These are phyloP conservation scores for Hirtodrosophila cameraria DNA, from an alignment of 2,888 invertebrate species.

Conservation along the genomic window DNA sequence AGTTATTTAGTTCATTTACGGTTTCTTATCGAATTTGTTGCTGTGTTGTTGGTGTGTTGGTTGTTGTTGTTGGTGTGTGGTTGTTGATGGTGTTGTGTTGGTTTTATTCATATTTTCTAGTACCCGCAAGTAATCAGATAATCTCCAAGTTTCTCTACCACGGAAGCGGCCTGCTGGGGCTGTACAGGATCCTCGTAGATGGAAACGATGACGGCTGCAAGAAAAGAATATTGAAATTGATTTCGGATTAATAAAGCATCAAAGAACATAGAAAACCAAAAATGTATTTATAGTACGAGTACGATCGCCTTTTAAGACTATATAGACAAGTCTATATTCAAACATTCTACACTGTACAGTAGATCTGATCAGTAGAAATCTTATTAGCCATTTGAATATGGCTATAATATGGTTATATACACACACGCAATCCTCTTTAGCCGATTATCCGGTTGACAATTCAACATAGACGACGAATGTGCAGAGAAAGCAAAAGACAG, in stretches of 20 bases:
- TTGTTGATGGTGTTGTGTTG: constrained; percentile 50
- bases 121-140: constrained; percentile 98
- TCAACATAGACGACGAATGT: constrained; percentile 29
- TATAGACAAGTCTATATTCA: not conserved
- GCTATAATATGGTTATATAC: constrained; percentile 16
- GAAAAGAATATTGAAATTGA: not conserved
- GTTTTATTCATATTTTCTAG: constrained; percentile 86
- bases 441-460: constrained; percentile 68
- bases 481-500: constrained; percentile 60
- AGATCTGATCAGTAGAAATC: constrained; percentile 38
- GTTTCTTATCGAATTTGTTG: constrained; percentile 64
- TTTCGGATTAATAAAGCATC: not conserved
- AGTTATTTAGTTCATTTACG: constrained; percentile 69
- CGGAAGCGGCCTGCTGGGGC: constrained; percentile 97
- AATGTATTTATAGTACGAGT: too few relatives aligned
- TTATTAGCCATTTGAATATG: constrained; percentile 31
- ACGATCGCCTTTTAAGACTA: too few relatives aligned
- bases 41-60: constrained; percentile 51
- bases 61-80: constrained; percentile 59
- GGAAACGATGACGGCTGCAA: constrained; percentile 95
- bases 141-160: constrained; percentile 98
- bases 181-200: constrained; percentile 98
- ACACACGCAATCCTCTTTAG: constrained; percentile 11
- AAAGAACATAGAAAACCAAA: too few relatives aligned
- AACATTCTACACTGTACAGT: constrained; percentile 1